phyloP scores from a whole-genome alignment of 64 coral and sea anemone genomes.

The Astreopora myriophthalma region DNA sequence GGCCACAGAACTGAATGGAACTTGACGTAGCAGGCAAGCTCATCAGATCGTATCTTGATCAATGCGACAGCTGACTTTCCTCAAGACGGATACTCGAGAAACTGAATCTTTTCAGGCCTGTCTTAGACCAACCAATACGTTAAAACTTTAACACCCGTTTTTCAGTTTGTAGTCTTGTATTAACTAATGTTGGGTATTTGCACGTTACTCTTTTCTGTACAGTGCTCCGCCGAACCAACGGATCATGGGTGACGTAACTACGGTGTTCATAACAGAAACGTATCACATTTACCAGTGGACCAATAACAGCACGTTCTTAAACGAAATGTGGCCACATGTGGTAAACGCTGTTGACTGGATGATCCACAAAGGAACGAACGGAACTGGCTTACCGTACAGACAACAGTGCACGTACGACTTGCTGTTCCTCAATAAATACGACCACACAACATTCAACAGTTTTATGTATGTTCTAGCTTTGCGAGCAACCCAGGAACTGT shows the following conservation, averaged over 20 bases:
- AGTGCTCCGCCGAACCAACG: neutral
- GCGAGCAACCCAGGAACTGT: conserved; percentile 49
- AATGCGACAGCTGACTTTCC: no score
- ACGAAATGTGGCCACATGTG: conserved; percentile 66
- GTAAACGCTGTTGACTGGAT: conserved; percentile 54
- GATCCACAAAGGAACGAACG: conserved; percentile 23
- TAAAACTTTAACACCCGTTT: neutral
- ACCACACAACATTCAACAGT: conserved; percentile 77
- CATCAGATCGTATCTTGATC: no score
- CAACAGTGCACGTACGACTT: conserved; percentile 67
- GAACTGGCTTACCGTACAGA: conserved; percentile 53
- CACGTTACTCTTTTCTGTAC: neutral
- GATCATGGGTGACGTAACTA: conserved; percentile 36
- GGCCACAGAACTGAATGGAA: no score
- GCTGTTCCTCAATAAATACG: conserved; percentile 22
- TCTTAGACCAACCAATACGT: no score
- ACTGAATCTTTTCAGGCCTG: no score
- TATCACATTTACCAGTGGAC: conserved; percentile 83
- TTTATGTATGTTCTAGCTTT: conserved; percentile 70
- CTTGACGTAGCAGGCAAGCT: no score
- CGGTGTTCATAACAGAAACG: conserved; percentile 19
- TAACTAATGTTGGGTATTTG: neutral
- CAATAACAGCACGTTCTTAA: conserved; percentile 41
- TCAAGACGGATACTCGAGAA: no score
- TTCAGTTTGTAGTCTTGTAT: neutral